A percentile compares a stretch with the other conserved stretches of the same genome.
Evolutionary conservation across 2,797 vertebrate genomes (phyloP).

Genomic region (Oryzias dopingdopingensis): DNA sequence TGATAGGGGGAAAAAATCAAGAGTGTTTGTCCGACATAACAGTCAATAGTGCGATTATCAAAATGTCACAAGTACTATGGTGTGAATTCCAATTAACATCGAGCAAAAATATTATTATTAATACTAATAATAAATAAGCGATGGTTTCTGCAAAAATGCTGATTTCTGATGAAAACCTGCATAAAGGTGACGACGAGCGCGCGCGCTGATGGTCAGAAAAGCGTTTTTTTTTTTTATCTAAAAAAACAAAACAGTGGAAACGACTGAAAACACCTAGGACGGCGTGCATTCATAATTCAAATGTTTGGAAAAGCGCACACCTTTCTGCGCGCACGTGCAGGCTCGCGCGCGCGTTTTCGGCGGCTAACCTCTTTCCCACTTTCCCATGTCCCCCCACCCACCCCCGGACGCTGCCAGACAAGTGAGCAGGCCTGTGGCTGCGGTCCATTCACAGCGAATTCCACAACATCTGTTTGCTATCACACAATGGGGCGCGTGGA

Average conservation of each 20-base stretch:
- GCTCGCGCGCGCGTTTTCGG: slow-evolving; percentile 8
- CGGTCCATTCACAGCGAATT: slow-evolving; percentile 86
- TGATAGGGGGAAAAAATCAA: slow-evolving; percentile 56
- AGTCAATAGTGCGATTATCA: slow-evolving; percentile 79
- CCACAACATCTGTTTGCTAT: slow-evolving; percentile 94
- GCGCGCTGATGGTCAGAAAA: too few species aligned
- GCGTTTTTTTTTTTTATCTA: too few species aligned
- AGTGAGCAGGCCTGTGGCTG: slow-evolving; percentile 80
- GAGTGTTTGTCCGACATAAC: slow-evolving; percentile 79
- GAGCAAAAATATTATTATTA: slow-evolving; percentile 33
- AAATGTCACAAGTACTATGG: slow-evolving; percentile 78
- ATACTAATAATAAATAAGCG: too few species aligned
- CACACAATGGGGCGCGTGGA: slow-evolving; percentile 77
- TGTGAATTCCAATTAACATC: slow-evolving; percentile 77
- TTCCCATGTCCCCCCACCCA: slow-evolving; percentile 39
- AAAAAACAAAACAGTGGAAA: too few species aligned
- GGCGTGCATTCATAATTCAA: too few species aligned
- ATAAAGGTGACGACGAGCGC: too few species aligned
- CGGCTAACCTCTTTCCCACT: too few species aligned
- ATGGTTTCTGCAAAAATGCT: too few species aligned
- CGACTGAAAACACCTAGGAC: too few species aligned
- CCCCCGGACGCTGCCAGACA: slow-evolving; percentile 59
- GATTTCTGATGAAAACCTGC: too few species aligned
- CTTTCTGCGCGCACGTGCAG: not conserved
- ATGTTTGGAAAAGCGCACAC: too few species aligned